Evolutionary conservation across 92 coral and sea anemone species (phyloP).

Genomic region (Siderastrea siderea): DNA sequence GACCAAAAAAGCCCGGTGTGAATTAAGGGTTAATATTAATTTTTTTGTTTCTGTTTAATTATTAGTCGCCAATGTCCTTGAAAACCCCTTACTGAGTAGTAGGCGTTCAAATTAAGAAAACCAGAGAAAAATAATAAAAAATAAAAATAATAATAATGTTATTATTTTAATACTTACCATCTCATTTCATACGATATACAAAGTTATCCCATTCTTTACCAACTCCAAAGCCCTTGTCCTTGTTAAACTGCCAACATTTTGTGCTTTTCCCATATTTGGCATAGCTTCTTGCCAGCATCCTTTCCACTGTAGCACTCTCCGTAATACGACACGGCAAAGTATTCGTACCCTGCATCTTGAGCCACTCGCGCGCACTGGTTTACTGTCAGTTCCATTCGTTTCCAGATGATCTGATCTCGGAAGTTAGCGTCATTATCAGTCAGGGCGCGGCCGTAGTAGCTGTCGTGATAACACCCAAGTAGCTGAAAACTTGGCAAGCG

Average conservation of each 20-base stretch:
- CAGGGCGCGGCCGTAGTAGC: conserved; percentile 24
- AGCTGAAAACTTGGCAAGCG: conserved; percentile 31
- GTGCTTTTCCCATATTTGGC: conserved; percentile 33
- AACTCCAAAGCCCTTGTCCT: not conserved
- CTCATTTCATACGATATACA: conserved; percentile 29
- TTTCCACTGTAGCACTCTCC: conserved; percentile 90
- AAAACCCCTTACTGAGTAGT: no score
- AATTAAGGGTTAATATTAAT: no score
- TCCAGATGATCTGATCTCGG: conserved; percentile 78
- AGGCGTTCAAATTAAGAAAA: no score
- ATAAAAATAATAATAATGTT: no score
- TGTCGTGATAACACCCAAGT: conserved; percentile 55
- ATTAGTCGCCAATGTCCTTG: no score
- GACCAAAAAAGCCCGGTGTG: no score
- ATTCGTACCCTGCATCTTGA: conserved; percentile 50
- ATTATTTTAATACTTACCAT: not conserved
- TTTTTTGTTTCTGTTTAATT: no score
- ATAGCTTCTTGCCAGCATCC: conserved; percentile 38
- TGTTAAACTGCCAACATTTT: not conserved
- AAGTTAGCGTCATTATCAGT: conserved; percentile 61
- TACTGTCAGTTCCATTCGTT: conserved; percentile 59
- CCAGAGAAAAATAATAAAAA: no score
- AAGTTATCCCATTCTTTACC: conserved; percentile 23
- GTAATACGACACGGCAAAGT: conserved; percentile 84
- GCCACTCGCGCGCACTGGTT: conserved; percentile 82